Evolutionary conservation across 2,888 invertebrate genomes (phyloP), one percentile per base, ranked within the genome.

Genomic region (Lordiphosa andalusiaca): DNA sequence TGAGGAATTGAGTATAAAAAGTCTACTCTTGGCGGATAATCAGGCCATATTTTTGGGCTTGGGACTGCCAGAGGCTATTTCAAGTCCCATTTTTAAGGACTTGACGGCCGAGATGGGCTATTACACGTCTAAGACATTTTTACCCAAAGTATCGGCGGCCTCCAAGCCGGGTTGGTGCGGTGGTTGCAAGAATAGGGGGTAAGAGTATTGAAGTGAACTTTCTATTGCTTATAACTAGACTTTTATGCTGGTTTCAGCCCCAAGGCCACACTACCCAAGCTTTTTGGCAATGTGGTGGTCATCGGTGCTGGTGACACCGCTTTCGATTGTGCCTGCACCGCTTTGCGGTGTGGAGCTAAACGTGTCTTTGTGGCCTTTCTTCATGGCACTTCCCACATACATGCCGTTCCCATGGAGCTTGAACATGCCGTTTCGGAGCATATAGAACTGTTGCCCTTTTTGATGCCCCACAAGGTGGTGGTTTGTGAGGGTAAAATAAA

Each of bases 351-450:
- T 87, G 99, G 99, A 0, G 99, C 99, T 0, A 92, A 91, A 23
- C 93, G 95, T 51, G 98, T 99, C 0, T 98, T 93, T 84, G 95
- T 99, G 0, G 95, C 97, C 6, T 99, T 99, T 89, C 91, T 99
- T 19, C 96, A 96, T 89, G 99, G 99, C 0, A 96, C 98, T 81
- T 95, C 95, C 12, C 96, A 98, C 81, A 96, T 99, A 64, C 92
- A 98, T 52, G 99, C 99, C 0, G 99, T 99, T 9, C 98, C 99
- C 0, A 99, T 99, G 91, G 99, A 99, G 92, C 98, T 98, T 86
- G 96, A 98, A 71, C 90, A 98, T 57, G 99, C 98, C 9, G 30
- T 30, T 2, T 30, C 0, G 88, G 99, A 99, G 88, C 97, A 96
- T 90, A 99, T 99, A 86, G 99, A 99, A 89, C 96, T 99, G 78